phyloP scores from a whole-genome alignment of 2,113 vertebrate genomes.

The Notothenia coriiceps region DNA sequence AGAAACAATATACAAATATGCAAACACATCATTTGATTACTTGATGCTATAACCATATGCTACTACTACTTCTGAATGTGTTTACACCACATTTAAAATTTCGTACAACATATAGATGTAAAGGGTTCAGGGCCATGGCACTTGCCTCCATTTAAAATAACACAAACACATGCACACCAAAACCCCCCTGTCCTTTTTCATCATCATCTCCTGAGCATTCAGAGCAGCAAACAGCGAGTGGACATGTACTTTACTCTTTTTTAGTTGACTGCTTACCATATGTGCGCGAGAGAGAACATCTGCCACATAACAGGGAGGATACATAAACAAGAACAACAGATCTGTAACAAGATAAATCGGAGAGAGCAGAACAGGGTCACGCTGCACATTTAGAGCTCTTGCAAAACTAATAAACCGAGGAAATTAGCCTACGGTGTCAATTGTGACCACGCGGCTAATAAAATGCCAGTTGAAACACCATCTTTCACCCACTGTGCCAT shows the following conservation, averaged over 20 bases:
- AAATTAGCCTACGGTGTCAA: constrained; percentile 43
- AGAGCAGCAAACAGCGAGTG: constrained; percentile 2
- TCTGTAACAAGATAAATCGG: constrained; percentile 11
- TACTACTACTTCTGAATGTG: background rate
- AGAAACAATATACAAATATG: background rate
- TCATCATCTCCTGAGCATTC: background rate
- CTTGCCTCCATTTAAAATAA: background rate
- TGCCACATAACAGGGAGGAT: constrained; percentile 40
- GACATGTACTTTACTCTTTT: constrained; percentile 28
- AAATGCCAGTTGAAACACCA: constrained; percentile 33
- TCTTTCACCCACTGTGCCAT: constrained; percentile 7
- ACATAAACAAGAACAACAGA: constrained; percentile 20
- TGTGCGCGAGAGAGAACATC: constrained; percentile 50
- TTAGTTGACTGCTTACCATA: constrained; percentile 37
- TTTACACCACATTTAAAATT: constrained; percentile 3
- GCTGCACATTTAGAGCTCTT: constrained; percentile 22
- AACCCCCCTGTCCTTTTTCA: background rate
- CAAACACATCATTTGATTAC: background rate
- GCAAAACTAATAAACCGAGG: constrained; percentile 59
- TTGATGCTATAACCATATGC: background rate
- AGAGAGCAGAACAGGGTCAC: constrained; percentile 38
- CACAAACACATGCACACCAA: background rate
- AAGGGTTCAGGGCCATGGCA: background rate
- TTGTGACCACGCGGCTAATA: constrained; percentile 33
- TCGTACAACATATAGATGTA: constrained; percentile 2